A percentile compares a stretch with the other conserved stretches of the same genome.
Evolutionary conservation across 2,797 vertebrate genomes (phyloP).

Genomic region (Sylvia borin): DNA sequence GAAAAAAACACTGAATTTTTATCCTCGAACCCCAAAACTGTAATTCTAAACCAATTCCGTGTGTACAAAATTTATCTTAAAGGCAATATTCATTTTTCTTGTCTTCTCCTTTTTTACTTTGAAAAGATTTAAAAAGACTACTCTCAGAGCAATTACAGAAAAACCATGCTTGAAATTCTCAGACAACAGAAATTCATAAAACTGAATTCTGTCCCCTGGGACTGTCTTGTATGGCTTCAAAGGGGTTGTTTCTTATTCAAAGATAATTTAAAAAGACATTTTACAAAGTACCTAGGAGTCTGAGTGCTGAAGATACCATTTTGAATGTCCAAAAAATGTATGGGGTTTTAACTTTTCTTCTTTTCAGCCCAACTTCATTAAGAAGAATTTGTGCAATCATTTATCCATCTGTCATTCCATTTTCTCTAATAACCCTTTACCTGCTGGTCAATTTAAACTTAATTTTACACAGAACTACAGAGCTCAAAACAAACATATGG

Average conservation of each 20-base stretch:
- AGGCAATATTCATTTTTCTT: not conserved
- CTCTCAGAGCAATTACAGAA: not conserved
- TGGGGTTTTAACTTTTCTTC: rapidly evolving
- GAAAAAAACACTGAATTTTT: not conserved
- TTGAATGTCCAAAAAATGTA: not conserved
- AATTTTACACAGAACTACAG: not conserved
- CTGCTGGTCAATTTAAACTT: not conserved
- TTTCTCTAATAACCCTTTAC: not conserved
- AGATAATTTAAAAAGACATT: not conserved
- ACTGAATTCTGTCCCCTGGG: not conserved
- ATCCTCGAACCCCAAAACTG: not conserved
- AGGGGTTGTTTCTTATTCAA: not conserved
- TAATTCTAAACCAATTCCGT: not conserved
- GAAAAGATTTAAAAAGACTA: not conserved
- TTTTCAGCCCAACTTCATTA: not conserved
- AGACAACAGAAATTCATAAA: not conserved
- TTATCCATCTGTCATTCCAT: not conserved
- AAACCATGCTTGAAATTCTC: not conserved
- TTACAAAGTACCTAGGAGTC: not conserved
- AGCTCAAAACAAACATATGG: not conserved
- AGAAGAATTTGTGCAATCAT: not conserved
- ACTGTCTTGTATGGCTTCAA: not conserved
- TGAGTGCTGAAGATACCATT: not conserved
- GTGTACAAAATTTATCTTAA: not conserved
- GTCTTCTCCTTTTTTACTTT: not conserved